A percentile compares a stretch with the other conserved stretches of the same genome.
phyloP scores from a whole-genome alignment of 2,888 invertebrate species.

The Orthosia incerta region DNA sequence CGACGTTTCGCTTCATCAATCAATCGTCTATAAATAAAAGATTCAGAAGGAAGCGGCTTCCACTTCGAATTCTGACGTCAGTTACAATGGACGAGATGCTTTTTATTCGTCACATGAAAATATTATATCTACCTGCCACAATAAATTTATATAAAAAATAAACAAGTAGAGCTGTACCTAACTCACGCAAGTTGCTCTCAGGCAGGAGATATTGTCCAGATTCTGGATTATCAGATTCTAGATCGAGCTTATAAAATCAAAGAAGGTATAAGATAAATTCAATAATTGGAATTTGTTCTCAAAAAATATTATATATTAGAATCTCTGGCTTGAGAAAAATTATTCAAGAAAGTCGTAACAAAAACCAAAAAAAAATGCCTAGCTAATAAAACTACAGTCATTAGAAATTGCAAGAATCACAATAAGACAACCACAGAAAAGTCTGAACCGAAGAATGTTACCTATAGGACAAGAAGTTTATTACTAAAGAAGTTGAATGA shows the following conservation, averaged over 20 bases:
- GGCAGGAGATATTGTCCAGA: background rate
- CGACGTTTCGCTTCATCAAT: slow-evolving; percentile 87
- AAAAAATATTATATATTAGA: background rate
- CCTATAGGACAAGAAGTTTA: background rate
- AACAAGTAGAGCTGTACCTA: background rate
- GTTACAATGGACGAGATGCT: slow-evolving; percentile 70
- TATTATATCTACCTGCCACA: slow-evolving; percentile 21
- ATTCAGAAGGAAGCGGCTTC: slow-evolving; percentile 81
- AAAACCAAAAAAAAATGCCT: slow-evolving; percentile 3
- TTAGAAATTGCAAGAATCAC: background rate
- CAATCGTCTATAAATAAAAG: slow-evolving; percentile 88
- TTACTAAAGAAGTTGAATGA: no score
- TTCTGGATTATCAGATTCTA: background rate
- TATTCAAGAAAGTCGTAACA: background rate
- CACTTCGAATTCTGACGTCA: slow-evolving; percentile 83
- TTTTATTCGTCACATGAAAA: slow-evolving; percentile 59
- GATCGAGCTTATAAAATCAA: no score
- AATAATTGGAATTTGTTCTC: background rate
- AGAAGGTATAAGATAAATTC: background rate
- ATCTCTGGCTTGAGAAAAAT: background rate
- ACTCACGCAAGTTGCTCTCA: background rate
- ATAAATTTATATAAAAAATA: background rate
- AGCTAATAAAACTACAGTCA: slow-evolving; percentile 5
- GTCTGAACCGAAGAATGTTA: no score
- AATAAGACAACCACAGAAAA: slow-evolving; percentile 1